A percentile compares a stretch with the other conserved stretches of the same genome.
Conservation (phyloP, 64 coral and sea anemone species). For the Porites australiensis region DNA sequence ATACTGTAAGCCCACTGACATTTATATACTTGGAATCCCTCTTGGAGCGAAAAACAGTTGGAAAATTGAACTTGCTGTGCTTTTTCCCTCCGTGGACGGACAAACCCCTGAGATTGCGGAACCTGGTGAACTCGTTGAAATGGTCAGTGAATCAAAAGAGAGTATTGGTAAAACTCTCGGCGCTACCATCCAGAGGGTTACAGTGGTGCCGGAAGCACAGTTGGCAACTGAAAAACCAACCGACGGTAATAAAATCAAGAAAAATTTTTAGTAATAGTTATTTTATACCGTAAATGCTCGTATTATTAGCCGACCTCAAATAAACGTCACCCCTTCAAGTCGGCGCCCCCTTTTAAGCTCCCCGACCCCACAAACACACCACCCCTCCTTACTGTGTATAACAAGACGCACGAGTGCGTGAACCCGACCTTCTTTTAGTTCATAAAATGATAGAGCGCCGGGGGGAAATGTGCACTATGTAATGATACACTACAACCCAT, state of each 20-base stretch:
- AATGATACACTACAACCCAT: too few species aligned
- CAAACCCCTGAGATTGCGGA: neutral
- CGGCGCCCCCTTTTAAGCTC: too few species aligned
- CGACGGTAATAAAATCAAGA: neutral
- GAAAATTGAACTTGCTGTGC: conserved; percentile 14
- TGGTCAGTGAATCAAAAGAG: neutral
- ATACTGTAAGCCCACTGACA: neutral
- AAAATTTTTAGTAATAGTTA: too few species aligned
- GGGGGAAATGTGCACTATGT: too few species aligned
- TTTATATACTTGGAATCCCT: neutral
- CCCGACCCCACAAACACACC: too few species aligned
- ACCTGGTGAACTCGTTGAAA: neutral
- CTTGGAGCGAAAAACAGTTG: neutral
- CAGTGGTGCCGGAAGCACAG: neutral
- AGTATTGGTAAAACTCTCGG: neutral
- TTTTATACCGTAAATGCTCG: too few species aligned
- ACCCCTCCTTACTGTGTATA: too few species aligned
- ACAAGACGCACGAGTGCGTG: too few species aligned
- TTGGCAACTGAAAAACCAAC: neutral
- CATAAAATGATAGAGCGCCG: too few species aligned
- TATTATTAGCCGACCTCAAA: too few species aligned
- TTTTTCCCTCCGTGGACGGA: conserved; percentile 20
- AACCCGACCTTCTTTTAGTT: too few species aligned
- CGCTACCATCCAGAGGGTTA: neutral
- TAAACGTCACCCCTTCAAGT: too few species aligned